These are phyloP conservation scores for Carduelis carduelis DNA, from an alignment of 2,797 vertebrate species.

Conservation along the genomic window DNA sequence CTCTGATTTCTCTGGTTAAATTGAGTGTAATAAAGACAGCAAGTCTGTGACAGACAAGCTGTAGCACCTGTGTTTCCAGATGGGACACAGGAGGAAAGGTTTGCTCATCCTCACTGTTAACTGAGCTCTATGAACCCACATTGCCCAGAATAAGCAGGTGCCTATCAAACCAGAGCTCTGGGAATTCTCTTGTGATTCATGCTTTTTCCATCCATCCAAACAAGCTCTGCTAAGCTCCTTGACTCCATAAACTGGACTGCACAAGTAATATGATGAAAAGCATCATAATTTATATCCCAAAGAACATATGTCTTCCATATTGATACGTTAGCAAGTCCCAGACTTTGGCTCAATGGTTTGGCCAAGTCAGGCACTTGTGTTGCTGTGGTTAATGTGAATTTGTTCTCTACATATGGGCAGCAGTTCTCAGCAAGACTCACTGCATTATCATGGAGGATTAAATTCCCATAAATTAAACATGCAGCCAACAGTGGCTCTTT, in stretches of 20 bases:
- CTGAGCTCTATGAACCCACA: background rate
- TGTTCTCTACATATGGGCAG: slow-evolving; percentile 65
- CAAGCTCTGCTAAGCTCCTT: slow-evolving; percentile 2
- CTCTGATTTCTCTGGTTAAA: slow-evolving; percentile 15
- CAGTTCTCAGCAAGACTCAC: slow-evolving; percentile 51
- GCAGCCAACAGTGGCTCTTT: slow-evolving; percentile 48
- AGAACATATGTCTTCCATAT: slow-evolving; percentile 69
- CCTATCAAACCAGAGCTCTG: background rate
- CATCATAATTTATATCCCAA: slow-evolving; percentile 47
- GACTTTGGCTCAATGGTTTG: slow-evolving; percentile 42
- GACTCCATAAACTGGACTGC: slow-evolving; percentile 47
- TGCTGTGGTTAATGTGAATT: slow-evolving; percentile 63
- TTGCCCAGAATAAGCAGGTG: background rate
- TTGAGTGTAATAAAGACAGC: slow-evolving; percentile 19
- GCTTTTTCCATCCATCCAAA: background rate
- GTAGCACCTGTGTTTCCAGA: slow-evolving; percentile 43
- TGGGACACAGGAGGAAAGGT: background rate
- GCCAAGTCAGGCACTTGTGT: slow-evolving; percentile 39
- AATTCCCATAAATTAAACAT: slow-evolving; percentile 64
- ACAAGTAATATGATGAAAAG: slow-evolving; percentile 58
- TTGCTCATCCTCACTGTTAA: slow-evolving; percentile 10
- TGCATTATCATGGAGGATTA: slow-evolving; percentile 64
- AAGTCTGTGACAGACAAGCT: background rate
- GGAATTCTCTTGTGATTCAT: slow-evolving; percentile 22
- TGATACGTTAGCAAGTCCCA: slow-evolving; percentile 27